Percentiles rank a stretch among this genome's conserved stretches.
These are phyloP conservation scores for Syrphus vitripennis DNA, from an alignment of 2,888 invertebrate species.

Conservation along the genomic window DNA sequence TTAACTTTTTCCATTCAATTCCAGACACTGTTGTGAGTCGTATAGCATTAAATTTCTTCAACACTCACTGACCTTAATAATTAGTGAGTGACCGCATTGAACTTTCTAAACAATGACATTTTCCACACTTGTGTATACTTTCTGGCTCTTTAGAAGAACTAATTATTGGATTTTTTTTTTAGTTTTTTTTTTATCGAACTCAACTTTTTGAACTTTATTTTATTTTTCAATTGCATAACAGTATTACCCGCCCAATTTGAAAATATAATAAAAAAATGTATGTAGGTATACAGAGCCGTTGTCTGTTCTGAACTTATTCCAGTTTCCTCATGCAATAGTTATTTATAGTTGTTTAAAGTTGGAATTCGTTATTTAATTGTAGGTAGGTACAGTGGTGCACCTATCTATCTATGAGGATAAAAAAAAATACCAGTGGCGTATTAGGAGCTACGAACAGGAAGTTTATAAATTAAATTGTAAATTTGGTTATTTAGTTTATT, in stretches of 20 bases:
- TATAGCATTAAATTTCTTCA: slow-evolving; percentile 39
- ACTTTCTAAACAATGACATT: slow-evolving; percentile 60
- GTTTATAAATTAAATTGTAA: too few species aligned
- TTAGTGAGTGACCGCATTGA: slow-evolving; percentile 54
- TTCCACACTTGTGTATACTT: neutral
- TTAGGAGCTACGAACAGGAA: neutral
- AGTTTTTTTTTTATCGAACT: neutral
- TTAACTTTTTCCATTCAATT: neutral
- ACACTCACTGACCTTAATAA: slow-evolving; percentile 57
- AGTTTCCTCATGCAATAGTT: neutral
- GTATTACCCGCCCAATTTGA: neutral
- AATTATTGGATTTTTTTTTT: slow-evolving; percentile 26
- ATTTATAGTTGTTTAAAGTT: neutral
- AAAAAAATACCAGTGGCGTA: neutral
- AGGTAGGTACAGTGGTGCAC: neutral
- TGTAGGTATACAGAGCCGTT: neutral
- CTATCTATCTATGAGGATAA: neutral
- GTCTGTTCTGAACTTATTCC: neutral
- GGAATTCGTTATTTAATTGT: neutral
- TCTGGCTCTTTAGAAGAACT: neutral
- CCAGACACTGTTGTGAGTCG: neutral
- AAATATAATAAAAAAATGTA: neutral
- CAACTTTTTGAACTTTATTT: neutral
- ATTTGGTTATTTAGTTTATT: too few species aligned
- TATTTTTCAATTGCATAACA: slow-evolving; percentile 18